Conservation (phyloP, 1,140 invertebrate species). For the Drosophila nigrodunni region DNA sequence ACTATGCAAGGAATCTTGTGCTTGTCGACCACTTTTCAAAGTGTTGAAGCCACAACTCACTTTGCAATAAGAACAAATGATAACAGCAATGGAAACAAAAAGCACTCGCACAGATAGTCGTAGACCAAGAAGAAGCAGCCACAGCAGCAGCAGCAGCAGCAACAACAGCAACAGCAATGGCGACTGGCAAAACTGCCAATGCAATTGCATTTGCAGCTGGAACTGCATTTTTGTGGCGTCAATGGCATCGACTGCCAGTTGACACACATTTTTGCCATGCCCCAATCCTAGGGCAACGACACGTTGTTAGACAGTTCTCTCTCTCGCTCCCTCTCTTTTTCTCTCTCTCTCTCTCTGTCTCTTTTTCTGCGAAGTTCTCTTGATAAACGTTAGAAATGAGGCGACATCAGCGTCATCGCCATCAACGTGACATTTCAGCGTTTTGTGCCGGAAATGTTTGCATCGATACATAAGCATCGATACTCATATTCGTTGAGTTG, state of each 20-base stretch:
- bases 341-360: neutral
- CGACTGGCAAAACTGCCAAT: slow-evolving; percentile 12
- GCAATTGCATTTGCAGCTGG: slow-evolving; percentile 38
- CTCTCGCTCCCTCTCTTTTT: neutral
- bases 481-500: slow-evolving; percentile 4
- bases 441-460: slow-evolving; percentile 77
- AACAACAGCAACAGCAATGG: slow-evolving; percentile 10
- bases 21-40: slow-evolving; percentile 7
- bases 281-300: slow-evolving; percentile 60
- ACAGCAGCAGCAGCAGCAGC: neutral
- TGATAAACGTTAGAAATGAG: slow-evolving; percentile 57
- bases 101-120: too few relatives aligned
- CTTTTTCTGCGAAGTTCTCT: slow-evolving; percentile 11
- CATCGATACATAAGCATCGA: slow-evolving; percentile 64
- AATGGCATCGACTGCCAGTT: slow-evolving; percentile 72
- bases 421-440: slow-evolving; percentile 77
- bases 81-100: slow-evolving; percentile 9
- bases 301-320: slow-evolving; percentile 34
- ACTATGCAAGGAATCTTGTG: slow-evolving; percentile 76
- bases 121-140: too few relatives aligned
- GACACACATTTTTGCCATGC: slow-evolving; percentile 76
- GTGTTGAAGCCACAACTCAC: slow-evolving; percentile 32
- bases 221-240: slow-evolving; percentile 60
- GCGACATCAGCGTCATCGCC: slow-evolving; percentile 23
- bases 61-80: slow-evolving; percentile 34